Evolutionary conservation across 1,140 invertebrate species (phyloP).

Genomic region (Brachionus manjavacas): DNA sequence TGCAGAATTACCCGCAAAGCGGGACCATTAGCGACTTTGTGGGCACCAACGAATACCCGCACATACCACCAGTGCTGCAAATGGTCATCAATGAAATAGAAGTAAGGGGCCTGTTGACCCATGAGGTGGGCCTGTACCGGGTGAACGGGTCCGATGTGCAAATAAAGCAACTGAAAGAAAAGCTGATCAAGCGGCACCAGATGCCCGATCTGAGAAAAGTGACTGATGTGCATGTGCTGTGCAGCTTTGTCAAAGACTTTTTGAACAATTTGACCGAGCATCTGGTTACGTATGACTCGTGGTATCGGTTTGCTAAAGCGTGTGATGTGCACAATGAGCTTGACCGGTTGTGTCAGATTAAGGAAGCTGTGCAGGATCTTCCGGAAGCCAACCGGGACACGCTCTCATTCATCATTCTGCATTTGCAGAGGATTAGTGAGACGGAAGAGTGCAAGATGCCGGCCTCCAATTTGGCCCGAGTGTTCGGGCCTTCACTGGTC

Average conservation of each 20-base stretch:
- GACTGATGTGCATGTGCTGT: conserved; percentile 15
- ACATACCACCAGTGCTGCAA: conserved; percentile 24
- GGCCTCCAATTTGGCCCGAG: background rate
- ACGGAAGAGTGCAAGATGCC: conserved; percentile 38
- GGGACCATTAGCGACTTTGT: conserved; percentile 24
- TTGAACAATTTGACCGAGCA: conserved; percentile 38
- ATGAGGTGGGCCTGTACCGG: conserved; percentile 43
- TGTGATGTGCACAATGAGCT: background rate
- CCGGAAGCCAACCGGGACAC: conserved; percentile 41
- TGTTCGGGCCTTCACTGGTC: conserved; percentile 36
- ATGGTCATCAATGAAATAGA: conserved; percentile 40
- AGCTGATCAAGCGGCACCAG: conserved; percentile 8
- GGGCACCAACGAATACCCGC: background rate
- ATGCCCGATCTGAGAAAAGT: conserved; percentile 27
- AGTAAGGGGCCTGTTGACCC: conserved; percentile 11
- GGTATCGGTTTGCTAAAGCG: conserved; percentile 28
- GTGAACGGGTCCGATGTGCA: conserved; percentile 27
- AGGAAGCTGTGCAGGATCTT: conserved; percentile 26
- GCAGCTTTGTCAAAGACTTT: conserved; percentile 42
- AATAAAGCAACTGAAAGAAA: background rate
- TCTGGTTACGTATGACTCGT: conserved; percentile 32
- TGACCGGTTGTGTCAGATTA: background rate
- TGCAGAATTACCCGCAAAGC: background rate
- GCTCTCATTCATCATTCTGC: conserved; percentile 39
- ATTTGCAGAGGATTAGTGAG: conserved; percentile 30